phyloP scores from a whole-genome alignment of 2,888 invertebrate species.

The Thereva nobilitata region DNA sequence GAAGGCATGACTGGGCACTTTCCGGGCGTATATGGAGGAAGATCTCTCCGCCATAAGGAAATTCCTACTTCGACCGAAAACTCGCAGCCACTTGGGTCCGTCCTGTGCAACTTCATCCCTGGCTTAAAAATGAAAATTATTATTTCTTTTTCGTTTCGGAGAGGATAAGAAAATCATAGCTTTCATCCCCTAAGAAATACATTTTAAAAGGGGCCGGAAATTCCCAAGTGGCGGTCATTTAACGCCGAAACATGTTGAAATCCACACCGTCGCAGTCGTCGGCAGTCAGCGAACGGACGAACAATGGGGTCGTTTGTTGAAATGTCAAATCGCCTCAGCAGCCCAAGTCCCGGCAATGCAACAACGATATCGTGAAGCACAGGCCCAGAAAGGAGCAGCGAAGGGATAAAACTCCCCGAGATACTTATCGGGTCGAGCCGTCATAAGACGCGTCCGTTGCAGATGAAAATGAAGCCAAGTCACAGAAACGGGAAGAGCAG shows the following conservation, averaged over 20 bases:
- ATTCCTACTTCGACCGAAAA: neutral
- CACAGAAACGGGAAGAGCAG: too few relatives aligned
- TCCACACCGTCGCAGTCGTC: conserved; percentile 24
- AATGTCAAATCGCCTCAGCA: conserved; percentile 25
- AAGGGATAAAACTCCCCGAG: too few relatives aligned
- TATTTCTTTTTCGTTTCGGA: conserved; percentile 6
- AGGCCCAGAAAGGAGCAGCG: too few relatives aligned
- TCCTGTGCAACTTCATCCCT: neutral
- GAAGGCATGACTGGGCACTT: conserved; percentile 24
- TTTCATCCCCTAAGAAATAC: conserved; percentile 13
- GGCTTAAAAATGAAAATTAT: conserved; percentile 3
- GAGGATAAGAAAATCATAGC: conserved; percentile 12
- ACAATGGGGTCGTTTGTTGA: conserved; percentile 35
- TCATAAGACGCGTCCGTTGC: too few relatives aligned
- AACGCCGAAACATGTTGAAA: conserved; percentile 33
- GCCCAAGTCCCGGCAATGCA: neutral
- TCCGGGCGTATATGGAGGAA: neutral
- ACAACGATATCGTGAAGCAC: too few relatives aligned
- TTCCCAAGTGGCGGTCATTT: conserved; percentile 35
- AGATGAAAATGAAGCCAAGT: too few relatives aligned
- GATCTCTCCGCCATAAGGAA: conserved; percentile 11
- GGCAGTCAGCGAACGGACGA: neutral
- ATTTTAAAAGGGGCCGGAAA: conserved; percentile 24
- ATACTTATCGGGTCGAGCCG: too few relatives aligned
- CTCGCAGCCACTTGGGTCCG: too few relatives aligned